A percentile compares a stretch with the other conserved stretches of the same genome.
phyloP scores from a whole-genome alignment of 2,888 invertebrate genomes.

The Iphiclides podalirius region DNA sequence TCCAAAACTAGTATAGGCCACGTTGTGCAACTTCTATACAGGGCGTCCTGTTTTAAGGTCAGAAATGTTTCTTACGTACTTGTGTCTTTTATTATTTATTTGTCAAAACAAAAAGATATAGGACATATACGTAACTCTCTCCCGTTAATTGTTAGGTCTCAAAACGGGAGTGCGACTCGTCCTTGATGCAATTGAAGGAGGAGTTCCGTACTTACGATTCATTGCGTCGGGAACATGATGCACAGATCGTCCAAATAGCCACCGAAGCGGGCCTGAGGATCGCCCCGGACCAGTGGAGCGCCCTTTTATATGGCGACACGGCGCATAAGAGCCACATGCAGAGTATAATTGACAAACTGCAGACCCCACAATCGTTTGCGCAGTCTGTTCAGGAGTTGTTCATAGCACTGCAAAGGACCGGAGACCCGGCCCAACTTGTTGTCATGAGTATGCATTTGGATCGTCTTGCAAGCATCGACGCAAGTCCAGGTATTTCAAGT shows the following conservation, averaged over 20 bases:
- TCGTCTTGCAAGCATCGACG: conserved; percentile 91
- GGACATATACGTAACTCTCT: too few relatives aligned
- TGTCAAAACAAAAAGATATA: too few relatives aligned
- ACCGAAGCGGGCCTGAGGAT: conserved; percentile 97
- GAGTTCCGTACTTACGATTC: conserved; percentile 98
- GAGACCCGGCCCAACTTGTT: conserved; percentile 88
- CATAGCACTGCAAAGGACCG: conserved; percentile 93
- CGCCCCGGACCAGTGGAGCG: conserved; percentile 99
- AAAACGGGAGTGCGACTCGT: conserved; percentile 97
- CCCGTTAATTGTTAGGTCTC: conserved; percentile 86
- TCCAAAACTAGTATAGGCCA: conserved; percentile 99
- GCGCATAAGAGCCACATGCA: conserved; percentile 99
- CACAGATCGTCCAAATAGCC: conserved; percentile 99
- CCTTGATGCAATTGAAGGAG: conserved; percentile 98
- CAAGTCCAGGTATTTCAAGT: conserved; percentile 85
- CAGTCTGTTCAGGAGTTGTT: conserved; percentile 95
- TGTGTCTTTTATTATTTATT: too few relatives aligned
- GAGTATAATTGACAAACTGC: conserved; percentile 89
- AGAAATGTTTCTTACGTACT: neutral
- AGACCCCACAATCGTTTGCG: conserved; percentile 95
- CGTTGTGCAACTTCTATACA: conserved; percentile 97
- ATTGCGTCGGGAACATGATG: conserved; percentile 96
- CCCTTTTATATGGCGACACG: conserved; percentile 96
- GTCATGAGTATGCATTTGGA: conserved; percentile 90
- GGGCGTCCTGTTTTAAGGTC: conserved; percentile 99